Conservation (phyloP, 1,140 invertebrate genomes). For the Drosophila guanche region DNA sequence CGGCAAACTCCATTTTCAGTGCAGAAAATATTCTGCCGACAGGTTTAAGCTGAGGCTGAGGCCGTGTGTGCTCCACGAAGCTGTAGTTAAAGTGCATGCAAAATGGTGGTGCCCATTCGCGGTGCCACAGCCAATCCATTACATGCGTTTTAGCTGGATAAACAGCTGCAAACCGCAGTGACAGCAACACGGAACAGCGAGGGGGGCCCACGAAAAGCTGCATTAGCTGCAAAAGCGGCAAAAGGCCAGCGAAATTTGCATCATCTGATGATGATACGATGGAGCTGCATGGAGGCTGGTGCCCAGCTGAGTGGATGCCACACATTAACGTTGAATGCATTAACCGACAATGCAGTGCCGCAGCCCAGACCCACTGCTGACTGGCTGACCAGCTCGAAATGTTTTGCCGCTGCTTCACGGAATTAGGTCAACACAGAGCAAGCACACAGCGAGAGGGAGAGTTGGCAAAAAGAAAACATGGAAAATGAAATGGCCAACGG, state of each 20-base stretch:
- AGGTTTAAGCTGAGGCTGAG: too few relatives aligned
- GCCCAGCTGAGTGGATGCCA: constrained; percentile 41
- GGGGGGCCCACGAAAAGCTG: constrained; percentile 31
- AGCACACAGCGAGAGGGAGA: constrained; percentile 13
- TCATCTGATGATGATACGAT: constrained; percentile 10
- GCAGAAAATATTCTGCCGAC: too few relatives aligned
- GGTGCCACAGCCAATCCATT: constrained; percentile 49
- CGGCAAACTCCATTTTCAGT: too few relatives aligned
- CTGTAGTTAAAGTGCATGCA: neutral
- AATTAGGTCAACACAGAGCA: constrained; percentile 67
- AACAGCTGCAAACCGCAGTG: constrained; percentile 55
- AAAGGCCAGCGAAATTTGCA: constrained; percentile 53
- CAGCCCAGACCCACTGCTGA: neutral
- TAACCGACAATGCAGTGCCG: constrained; percentile 43
- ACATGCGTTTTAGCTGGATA: constrained; percentile 62
- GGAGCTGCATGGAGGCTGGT: neutral
- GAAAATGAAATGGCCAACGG: constrained; percentile 12
- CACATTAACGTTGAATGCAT: constrained; percentile 62
- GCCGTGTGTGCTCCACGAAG: neutral
- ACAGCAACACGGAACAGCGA: constrained; percentile 27
- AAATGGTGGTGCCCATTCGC: too few relatives aligned
- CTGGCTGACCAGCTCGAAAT: constrained; percentile 39
- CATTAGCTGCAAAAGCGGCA: constrained; percentile 41
- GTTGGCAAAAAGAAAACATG: constrained; percentile 3
- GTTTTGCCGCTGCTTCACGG: constrained; percentile 36